These are phyloP conservation scores for Orthosia gracilis DNA, from an alignment of 2,888 invertebrate species.

Conservation along the genomic window DNA sequence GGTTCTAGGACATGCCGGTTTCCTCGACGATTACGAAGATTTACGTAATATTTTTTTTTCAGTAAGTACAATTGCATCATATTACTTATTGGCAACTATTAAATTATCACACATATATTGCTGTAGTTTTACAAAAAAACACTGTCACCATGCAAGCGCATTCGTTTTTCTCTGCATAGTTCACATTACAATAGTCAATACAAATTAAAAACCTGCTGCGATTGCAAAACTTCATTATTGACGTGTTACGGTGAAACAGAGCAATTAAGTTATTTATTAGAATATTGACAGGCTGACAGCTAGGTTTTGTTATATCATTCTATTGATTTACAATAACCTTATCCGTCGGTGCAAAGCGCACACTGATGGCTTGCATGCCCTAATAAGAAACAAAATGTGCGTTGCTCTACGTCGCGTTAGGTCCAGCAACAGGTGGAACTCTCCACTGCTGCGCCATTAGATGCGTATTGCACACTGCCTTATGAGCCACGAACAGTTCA, in stretches of 20 bases:
- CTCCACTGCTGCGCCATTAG: no score
- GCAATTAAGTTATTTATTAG: conserved; percentile 23
- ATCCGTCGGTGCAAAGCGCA: background rate
- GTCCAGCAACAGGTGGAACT: no score
- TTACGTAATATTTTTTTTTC: no score
- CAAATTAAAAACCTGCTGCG: conserved; percentile 35
- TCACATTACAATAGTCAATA: conserved; percentile 55
- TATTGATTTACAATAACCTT: background rate
- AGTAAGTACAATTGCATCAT: no score
- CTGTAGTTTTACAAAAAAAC: background rate
- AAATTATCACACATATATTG: conserved; percentile 7
- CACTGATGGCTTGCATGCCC: no score
- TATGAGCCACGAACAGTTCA: no score
- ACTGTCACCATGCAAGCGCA: background rate
- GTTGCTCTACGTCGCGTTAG: no score
- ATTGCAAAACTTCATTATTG: conserved; percentile 48
- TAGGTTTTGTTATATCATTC: background rate
- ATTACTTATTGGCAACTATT: background rate
- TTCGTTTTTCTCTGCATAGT: conserved; percentile 32
- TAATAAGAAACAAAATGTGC: no score
- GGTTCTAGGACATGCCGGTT: no score
- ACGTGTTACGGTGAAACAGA: conserved; percentile 43
- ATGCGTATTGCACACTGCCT: no score
- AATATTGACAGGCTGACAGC: background rate
- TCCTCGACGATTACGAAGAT: no score